Percentiles rank a stretch among this genome's conserved stretches.
These are phyloP conservation scores for Palythoa grandis DNA, from an alignment of 92 coral and sea anemone genomes.

Conservation along the genomic window DNA sequence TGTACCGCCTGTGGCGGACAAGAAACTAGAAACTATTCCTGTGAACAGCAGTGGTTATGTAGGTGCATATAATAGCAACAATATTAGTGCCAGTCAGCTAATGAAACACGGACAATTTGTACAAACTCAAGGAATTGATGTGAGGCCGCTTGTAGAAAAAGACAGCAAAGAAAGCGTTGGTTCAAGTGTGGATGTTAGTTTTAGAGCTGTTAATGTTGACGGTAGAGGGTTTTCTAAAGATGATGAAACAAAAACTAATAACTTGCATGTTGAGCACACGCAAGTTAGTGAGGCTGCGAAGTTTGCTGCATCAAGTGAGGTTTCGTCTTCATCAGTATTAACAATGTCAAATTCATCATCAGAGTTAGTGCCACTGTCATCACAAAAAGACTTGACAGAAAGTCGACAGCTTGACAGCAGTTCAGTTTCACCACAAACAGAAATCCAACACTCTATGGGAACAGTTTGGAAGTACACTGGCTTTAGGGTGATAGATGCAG, in stretches of 20 bases:
- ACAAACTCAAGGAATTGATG: not conserved
- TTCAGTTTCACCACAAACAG: not conserved
- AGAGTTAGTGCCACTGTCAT: not conserved
- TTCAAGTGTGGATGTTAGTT: not conserved
- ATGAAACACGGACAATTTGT: not conserved
- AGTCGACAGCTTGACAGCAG: not conserved
- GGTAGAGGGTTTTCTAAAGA: not conserved
- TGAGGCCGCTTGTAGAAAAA: not conserved
- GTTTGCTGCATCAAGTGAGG: not conserved
- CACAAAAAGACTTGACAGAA: not conserved
- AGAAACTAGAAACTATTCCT: not conserved
- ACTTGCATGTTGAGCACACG: not conserved
- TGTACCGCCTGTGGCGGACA: constrained; percentile 1
- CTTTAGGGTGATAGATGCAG: constrained; percentile 49
- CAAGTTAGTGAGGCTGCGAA: not conserved
- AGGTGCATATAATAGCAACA: not conserved
- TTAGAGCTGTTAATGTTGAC: not conserved
- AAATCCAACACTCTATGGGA: not conserved
- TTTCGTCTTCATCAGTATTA: not conserved
- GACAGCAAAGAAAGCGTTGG: not conserved
- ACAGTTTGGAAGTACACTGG: constrained; percentile 53
- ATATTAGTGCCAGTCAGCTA: not conserved
- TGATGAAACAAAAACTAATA: not conserved
- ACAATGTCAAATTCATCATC: not conserved
- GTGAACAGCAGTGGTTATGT: not conserved